These are phyloP conservation scores for Uromys caudimaculatus DNA, from an alignment of 2,797 vertebrate species.

Conservation along the genomic window DNA sequence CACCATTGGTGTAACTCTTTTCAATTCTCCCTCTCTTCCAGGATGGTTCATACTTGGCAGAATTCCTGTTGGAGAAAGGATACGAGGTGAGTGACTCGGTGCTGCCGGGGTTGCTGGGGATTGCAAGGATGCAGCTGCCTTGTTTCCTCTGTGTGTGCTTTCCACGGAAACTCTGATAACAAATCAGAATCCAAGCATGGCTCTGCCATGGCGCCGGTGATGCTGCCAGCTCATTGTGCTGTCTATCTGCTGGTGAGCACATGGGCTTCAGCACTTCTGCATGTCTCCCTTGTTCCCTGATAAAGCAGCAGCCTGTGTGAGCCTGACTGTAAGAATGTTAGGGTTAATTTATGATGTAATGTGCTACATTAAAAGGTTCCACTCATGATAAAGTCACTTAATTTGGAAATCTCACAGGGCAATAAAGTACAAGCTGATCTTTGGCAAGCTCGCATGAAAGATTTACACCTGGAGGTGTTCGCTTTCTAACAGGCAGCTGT, in stretches of 20 bases:
- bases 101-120: slow-evolving; percentile 72
- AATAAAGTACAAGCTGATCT: slow-evolving; percentile 75
- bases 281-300: slow-evolving; percentile 86
- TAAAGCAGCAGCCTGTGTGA: slow-evolving; percentile 84
- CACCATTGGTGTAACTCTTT: slow-evolving; percentile 78
- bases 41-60: slow-evolving; percentile 99
- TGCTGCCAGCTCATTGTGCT: slow-evolving; percentile 89
- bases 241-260: slow-evolving; percentile 86
- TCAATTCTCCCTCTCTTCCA: slow-evolving; percentile 88
- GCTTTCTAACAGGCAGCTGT: slow-evolving; percentile 41
- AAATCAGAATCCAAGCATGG: slow-evolving; percentile 90
- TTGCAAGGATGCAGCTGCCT: slow-evolving; percentile 80
- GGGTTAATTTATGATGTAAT: slow-evolving; percentile 85
- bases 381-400: slow-evolving; percentile 71
- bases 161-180: slow-evolving; percentile 94
- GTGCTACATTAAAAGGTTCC: slow-evolving; percentile 68
- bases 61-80: slow-evolving; percentile 97
- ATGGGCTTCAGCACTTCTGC: slow-evolving; percentile 83
- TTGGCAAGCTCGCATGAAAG: slow-evolving; percentile 61
- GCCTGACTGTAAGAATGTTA: slow-evolving; percentile 80
- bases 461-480: slow-evolving; percentile 52
- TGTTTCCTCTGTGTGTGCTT: slow-evolving; percentile 89
- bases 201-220: slow-evolving; percentile 85
- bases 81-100: slow-evolving; percentile 95
- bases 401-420: slow-evolving; percentile 76